These are phyloP conservation scores for Camptogramma bilineatum DNA, from an alignment of 2,888 invertebrate species.

Conservation along the genomic window DNA sequence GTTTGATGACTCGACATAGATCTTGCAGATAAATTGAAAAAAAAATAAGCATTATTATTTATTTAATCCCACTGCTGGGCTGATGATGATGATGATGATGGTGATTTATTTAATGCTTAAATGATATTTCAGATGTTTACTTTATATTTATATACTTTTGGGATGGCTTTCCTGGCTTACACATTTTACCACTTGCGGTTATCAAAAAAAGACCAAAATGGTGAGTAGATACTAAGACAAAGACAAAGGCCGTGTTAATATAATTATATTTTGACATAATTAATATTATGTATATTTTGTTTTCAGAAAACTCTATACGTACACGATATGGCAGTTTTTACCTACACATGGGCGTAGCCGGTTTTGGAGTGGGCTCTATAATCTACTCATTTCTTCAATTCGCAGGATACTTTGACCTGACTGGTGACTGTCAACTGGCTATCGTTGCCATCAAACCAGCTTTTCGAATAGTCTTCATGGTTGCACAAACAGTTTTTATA, in stretches of 20 bases:
- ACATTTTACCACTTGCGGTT: constrained; percentile 87
- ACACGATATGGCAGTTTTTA: constrained; percentile 87
- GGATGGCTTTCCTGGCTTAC: constrained; percentile 89
- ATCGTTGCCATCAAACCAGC: constrained; percentile 87
- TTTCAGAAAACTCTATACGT: constrained; percentile 63
- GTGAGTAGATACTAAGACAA: too few relatives aligned
- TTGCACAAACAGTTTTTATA: constrained; percentile 90
- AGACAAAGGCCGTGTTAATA: too few relatives aligned
- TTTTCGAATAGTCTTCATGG: constrained; percentile 87
- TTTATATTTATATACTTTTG: constrained; percentile 89
- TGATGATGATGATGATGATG: too few relatives aligned
- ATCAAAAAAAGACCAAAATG: constrained; percentile 67
- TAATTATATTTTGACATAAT: too few relatives aligned
- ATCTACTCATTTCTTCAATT: constrained; percentile 90
- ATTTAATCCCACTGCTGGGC: too few relatives aligned
- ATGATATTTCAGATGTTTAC: constrained; percentile 87
- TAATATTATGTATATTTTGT: constrained; percentile 15
- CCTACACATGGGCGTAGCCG: constrained; percentile 87
- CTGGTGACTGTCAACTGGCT: constrained; percentile 85
- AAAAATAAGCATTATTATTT: too few relatives aligned
- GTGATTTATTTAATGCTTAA: too few relatives aligned
- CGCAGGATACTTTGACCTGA: constrained; percentile 88
- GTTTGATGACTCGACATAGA: too few relatives aligned
- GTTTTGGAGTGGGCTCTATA: constrained; percentile 89
- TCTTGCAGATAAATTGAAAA: too few relatives aligned